Evolutionary conservation across 2,888 invertebrate species (phyloP).

Genomic region (Lithophane semibrunnea): DNA sequence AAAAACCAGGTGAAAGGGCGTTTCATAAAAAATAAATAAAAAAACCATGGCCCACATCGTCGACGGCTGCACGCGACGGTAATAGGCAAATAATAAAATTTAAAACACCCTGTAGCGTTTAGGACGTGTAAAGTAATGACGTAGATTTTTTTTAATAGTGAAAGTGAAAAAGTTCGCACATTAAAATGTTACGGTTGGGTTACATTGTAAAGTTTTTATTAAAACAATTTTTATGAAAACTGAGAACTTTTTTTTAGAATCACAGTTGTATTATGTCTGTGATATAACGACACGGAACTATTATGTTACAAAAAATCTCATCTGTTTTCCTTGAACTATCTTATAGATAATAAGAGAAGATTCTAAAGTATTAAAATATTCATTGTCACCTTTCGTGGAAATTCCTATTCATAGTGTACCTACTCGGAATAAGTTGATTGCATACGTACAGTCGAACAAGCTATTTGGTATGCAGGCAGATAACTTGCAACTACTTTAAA

Average conservation of each 20-base stretch:
- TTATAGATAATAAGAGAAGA: too few relatives aligned
- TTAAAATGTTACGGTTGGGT: neutral
- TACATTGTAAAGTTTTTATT: neutral
- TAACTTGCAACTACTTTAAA: too few relatives aligned
- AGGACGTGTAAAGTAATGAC: constrained; percentile 14
- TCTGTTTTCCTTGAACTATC: neutral
- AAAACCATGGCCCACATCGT: constrained; percentile 66
- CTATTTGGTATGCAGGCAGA: too few relatives aligned
- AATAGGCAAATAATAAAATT: constrained; percentile 66
- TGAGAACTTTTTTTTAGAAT: neutral
- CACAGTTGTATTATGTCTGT: neutral
- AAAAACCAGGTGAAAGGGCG: constrained; percentile 24
- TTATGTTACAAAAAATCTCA: too few relatives aligned
- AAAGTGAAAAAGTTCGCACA: constrained; percentile 1
- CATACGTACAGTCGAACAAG: too few relatives aligned
- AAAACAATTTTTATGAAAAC: constrained; percentile 13
- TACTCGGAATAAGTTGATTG: neutral
- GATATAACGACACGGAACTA: neutral
- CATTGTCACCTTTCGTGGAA: neutral
- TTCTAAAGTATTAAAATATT: too few relatives aligned
- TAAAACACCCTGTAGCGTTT: constrained; percentile 46
- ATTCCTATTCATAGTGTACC: neutral
- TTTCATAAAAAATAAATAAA: constrained; percentile 54
- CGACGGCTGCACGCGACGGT: constrained; percentile 64
- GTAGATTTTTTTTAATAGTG: neutral